phyloP scores from a whole-genome alignment of 1,140 invertebrate species.

The Mactra quadrangularis region DNA sequence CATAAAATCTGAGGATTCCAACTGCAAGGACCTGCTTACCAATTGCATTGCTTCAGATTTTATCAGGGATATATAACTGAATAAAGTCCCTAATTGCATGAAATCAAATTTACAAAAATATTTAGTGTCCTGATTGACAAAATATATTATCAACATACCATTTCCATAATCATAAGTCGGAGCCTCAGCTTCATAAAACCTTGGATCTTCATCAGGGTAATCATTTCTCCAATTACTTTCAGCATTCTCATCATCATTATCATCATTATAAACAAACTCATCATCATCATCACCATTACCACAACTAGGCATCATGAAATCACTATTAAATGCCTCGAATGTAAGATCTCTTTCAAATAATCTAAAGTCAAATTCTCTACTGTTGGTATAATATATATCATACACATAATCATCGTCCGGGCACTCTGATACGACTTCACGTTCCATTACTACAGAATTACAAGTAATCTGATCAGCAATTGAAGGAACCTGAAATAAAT shows the following conservation, averaged over 20 bases:
- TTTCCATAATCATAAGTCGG: constrained; percentile 68
- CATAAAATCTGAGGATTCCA: too few relatives aligned
- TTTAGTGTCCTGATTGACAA: too few relatives aligned
- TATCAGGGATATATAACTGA: too few relatives aligned
- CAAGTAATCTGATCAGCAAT: constrained; percentile 71
- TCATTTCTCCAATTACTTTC: constrained; percentile 83
- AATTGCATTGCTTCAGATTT: too few relatives aligned
- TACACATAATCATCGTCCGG: constrained; percentile 77
- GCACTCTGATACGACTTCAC: constrained; percentile 60
- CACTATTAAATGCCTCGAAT: constrained; percentile 71
- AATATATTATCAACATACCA: constrained; percentile 54
- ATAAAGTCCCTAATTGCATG: too few relatives aligned
- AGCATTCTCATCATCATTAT: constrained; percentile 81
- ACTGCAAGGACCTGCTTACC: too few relatives aligned
- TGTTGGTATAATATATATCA: constrained; percentile 81
- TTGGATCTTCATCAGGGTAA: constrained; percentile 81
- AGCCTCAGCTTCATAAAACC: constrained; percentile 72
- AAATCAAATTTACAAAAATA: too few relatives aligned
- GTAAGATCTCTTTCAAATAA: constrained; percentile 73
- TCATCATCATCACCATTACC: constrained; percentile 64
- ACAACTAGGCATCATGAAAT: constrained; percentile 50
- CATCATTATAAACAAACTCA: constrained; percentile 75
- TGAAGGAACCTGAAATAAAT: background rate
- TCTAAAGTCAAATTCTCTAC: constrained; percentile 72
- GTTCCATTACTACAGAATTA: constrained; percentile 75